phyloP scores from a whole-genome alignment of 2,888 invertebrate genomes.

The Syrphus vitripennis region DNA sequence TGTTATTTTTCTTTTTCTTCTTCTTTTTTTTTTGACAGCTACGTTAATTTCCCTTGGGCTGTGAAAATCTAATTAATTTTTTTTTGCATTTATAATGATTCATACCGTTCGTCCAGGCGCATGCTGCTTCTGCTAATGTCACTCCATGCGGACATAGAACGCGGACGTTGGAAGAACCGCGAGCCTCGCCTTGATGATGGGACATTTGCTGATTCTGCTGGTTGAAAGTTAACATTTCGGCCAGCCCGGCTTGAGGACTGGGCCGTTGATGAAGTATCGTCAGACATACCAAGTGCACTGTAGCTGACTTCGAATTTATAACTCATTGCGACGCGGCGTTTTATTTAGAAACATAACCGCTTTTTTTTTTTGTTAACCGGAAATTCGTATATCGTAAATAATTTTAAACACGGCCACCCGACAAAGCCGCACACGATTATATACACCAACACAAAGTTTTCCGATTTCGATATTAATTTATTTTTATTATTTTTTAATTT shows the following conservation, averaged over 20 bases:
- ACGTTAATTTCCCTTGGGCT: not conserved
- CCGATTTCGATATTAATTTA: not conserved
- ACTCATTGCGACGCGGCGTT: conserved; percentile 77
- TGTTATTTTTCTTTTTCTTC: not conserved
- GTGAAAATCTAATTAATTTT: conserved; percentile 6
- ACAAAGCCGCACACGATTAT: not conserved
- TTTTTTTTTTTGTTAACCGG: not conserved
- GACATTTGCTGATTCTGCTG: conserved; percentile 77
- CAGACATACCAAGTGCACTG: conserved; percentile 81
- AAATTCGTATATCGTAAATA: not conserved
- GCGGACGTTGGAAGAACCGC: conserved; percentile 83
- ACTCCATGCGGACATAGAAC: conserved; percentile 94
- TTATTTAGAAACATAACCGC: conserved; percentile 42
- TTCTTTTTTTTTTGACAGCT: not conserved
- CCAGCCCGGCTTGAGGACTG: conserved; percentile 75
- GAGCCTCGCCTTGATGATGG: conserved; percentile 79
- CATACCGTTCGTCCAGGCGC: conserved; percentile 84
- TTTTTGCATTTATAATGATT: not conserved
- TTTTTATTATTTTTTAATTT: not conserved
- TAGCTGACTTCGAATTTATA: conserved; percentile 80
- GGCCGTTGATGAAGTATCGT: conserved; percentile 80
- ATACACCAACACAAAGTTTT: not conserved
- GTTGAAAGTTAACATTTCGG: conserved; percentile 80
- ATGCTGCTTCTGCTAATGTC: conserved; percentile 92
- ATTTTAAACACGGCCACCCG: not conserved